Conservation (phyloP, 2,888 invertebrate genomes). For the Thereva unica region DNA sequence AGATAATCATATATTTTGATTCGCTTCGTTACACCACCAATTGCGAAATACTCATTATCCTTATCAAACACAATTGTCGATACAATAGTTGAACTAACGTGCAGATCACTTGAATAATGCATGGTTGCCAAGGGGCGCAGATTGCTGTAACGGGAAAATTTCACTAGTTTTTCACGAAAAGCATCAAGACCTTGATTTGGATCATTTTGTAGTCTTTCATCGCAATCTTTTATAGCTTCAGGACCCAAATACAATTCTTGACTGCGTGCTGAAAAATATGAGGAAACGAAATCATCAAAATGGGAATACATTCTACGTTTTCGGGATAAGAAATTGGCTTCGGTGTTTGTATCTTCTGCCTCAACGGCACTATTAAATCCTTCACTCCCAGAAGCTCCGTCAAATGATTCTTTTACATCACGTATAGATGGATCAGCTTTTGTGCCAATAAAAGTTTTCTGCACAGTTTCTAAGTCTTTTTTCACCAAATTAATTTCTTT, state of each 20-base stretch:
- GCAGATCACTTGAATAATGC: conserved; percentile 87
- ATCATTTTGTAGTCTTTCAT: conserved; percentile 30
- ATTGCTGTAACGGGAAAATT: conserved; percentile 79
- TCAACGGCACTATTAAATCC: conserved; percentile 26
- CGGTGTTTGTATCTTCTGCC: conserved; percentile 26
- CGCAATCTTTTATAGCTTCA: conserved; percentile 39
- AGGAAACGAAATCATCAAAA: conserved; percentile 86
- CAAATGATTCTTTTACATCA: conserved; percentile 8
- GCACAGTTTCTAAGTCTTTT: conserved; percentile 73
- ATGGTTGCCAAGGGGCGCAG: conserved; percentile 82
- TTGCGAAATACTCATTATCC: conserved; percentile 93
- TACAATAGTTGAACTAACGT: conserved; percentile 83
- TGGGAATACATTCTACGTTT: conserved; percentile 58
- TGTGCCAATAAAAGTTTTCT: conserved; percentile 62
- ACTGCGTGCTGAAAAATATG: conserved; percentile 79
- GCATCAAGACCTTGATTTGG: conserved; percentile 64
- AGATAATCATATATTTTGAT: conserved; percentile 93
- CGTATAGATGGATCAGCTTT: background rate
- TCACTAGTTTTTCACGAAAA: conserved; percentile 83
- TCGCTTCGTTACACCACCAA: conserved; percentile 92
- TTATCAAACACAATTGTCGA: conserved; percentile 95
- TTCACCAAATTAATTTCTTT: conserved; percentile 76
- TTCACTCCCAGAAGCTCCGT: conserved; percentile 2
- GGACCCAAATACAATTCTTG: conserved; percentile 68
- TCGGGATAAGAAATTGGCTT: conserved; percentile 39